A percentile compares a stretch with the other conserved stretches of the same genome.
Conservation (phyloP, 2,797 vertebrate species). For the Rousettus madagascariensis region DNA sequence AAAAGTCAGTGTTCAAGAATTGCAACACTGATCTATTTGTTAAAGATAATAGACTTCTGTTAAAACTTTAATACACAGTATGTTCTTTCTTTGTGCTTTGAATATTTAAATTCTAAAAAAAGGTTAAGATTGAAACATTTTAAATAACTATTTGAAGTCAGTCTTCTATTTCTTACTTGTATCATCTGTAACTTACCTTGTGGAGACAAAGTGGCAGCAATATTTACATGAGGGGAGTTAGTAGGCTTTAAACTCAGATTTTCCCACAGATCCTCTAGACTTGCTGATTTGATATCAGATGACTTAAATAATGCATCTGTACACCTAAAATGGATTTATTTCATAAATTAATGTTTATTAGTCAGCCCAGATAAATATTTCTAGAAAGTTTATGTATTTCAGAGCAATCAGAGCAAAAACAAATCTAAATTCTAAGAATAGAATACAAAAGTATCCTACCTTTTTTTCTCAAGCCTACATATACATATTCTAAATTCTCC, state of each 20-base stretch:
- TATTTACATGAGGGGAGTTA: conserved; percentile 86
- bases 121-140: conserved; percentile 40
- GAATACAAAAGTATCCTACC: not conserved
- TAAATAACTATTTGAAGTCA: not conserved
- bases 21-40: conserved; percentile 70
- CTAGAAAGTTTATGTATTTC: not conserved
- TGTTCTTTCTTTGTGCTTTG: not conserved
- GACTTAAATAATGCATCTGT: conserved; percentile 84
- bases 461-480: conserved; percentile 30
- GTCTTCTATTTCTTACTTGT: not conserved
- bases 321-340: conserved; percentile 83
- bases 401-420: not conserved
- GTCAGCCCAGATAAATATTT: conserved; percentile 31
- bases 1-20: conserved; percentile 61
- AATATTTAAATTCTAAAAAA: conserved; percentile 69
- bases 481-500: not conserved
- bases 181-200: conserved; percentile 85
- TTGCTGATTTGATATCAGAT: conserved; percentile 87
- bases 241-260: conserved; percentile 91
- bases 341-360: conserved; percentile 9
- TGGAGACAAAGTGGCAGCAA: conserved; percentile 88
- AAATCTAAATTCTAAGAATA: conserved; percentile 29
- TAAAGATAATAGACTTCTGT: conserved; percentile 70
- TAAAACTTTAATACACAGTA: conserved; percentile 66
- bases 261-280: conserved; percentile 92